Conservation (phyloP, 2,888 invertebrate species). For the Eugnorisma glareosa region DNA sequence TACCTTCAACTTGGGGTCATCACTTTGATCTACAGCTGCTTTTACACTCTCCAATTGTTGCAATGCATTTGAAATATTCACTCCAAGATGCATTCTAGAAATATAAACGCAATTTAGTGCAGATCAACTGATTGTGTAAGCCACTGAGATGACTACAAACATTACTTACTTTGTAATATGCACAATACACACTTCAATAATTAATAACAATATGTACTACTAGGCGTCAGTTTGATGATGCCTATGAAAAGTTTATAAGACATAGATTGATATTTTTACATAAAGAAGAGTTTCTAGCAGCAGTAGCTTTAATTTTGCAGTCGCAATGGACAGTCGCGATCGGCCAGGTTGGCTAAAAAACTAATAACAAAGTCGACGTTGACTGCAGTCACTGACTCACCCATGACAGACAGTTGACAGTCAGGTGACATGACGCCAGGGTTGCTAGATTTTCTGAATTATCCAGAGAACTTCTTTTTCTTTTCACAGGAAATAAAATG, state of each 20-base stretch:
- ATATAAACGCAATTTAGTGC: not conserved
- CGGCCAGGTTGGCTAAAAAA: slow-evolving; percentile 6
- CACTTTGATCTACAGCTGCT: slow-evolving; percentile 95
- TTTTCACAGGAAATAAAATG: too few species aligned
- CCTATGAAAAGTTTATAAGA: not conserved
- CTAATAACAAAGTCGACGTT: not conserved
- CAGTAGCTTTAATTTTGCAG: not conserved
- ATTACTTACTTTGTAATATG: slow-evolving; percentile 26
- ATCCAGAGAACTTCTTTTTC: too few species aligned
- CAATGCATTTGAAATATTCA: slow-evolving; percentile 96
- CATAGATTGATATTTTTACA: not conserved
- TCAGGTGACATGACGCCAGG: not conserved
- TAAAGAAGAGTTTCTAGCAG: not conserved
- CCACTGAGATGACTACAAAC: not conserved
- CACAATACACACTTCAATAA: not conserved
- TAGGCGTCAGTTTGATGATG: not conserved
- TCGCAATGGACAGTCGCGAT: not conserved
- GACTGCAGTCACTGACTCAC: not conserved
- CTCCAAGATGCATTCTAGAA: slow-evolving; percentile 90
- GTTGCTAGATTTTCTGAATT: not conserved
- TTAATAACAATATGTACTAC: not conserved
- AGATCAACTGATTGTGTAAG: not conserved
- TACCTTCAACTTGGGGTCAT: slow-evolving; percentile 95
- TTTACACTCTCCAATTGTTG: slow-evolving; percentile 97
- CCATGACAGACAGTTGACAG: not conserved